phyloP scores from a whole-genome alignment of 2,797 vertebrate species.

The Novumbra hubbsi region DNA sequence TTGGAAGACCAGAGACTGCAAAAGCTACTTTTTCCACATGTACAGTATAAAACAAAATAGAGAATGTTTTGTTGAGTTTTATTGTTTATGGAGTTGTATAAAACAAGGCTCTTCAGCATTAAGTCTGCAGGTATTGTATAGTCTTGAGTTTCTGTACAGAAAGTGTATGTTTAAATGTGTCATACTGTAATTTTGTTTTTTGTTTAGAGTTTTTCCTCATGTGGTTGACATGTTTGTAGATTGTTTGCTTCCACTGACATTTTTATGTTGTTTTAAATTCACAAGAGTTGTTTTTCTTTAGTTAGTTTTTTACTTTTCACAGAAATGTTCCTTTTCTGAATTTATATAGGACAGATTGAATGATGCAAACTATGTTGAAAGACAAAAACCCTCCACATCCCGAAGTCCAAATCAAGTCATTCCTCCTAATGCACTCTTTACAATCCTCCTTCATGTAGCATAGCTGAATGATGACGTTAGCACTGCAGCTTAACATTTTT shows the following conservation, averaged over 20 bases:
- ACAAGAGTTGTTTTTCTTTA: background rate
- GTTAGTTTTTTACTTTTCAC: conserved; percentile 11
- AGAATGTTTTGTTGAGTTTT: conserved; percentile 82
- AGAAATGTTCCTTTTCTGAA: background rate
- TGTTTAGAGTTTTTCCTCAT: conserved; percentile 58
- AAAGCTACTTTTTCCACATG: conserved; percentile 71
- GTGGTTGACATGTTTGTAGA: conserved; percentile 30
- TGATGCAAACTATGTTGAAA: background rate
- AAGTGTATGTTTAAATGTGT: conserved; percentile 68
- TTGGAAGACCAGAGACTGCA: conserved; percentile 48
- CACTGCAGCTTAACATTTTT: conserved; percentile 3
- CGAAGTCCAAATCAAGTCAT: conserved; percentile 8
- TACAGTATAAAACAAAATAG: conserved; percentile 80
- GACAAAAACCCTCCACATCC: background rate
- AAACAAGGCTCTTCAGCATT: conserved; percentile 79
- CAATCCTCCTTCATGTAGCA: conserved; percentile 1
- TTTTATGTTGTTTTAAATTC: conserved; percentile 58
- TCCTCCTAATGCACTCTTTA: conserved; percentile 15
- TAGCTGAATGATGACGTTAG: background rate
- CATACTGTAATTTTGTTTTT: conserved; percentile 50
- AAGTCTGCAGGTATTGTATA: conserved; percentile 80
- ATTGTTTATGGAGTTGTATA: conserved; percentile 86
- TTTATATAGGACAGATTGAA: background rate
- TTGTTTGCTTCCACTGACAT: conserved; percentile 33
- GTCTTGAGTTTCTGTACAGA: conserved; percentile 84